Conservation (phyloP, 1,140 invertebrate species). For the Drosophila arawakana region DNA sequence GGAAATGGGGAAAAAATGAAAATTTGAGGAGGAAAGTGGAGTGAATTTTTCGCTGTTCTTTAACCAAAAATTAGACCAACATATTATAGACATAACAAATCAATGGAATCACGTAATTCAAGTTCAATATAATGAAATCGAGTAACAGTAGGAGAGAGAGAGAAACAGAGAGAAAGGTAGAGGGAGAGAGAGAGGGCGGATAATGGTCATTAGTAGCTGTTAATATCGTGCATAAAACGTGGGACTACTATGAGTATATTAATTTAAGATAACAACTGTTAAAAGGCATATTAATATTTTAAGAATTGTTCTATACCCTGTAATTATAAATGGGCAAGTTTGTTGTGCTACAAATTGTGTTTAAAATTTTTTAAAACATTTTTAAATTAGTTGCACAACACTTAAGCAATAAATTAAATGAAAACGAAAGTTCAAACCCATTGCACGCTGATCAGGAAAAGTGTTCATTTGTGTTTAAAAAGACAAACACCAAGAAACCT, state of each 20-base stretch:
- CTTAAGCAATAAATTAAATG: too few species aligned
- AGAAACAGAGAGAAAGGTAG: not conserved
- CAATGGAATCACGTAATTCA: constrained; percentile 6
- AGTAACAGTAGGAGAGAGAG: not conserved
- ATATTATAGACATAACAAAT: constrained; percentile 17
- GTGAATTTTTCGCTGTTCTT: not conserved
- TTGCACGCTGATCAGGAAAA: too few species aligned
- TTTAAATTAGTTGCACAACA: too few species aligned
- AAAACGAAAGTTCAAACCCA: too few species aligned
- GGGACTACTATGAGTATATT: not conserved
- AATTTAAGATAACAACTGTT: not conserved
- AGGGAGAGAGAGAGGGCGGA: not conserved
- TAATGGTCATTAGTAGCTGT: constrained; percentile 1
- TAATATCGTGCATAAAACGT: not conserved
- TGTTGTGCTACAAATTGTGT: too few species aligned
- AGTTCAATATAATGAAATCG: constrained; percentile 7
- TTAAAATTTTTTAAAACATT: too few species aligned
- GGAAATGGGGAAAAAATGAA: not conserved
- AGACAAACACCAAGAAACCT: too few species aligned
- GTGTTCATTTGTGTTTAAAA: too few species aligned
- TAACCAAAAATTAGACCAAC: constrained; percentile 1
- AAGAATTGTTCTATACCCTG: constrained; percentile 8
- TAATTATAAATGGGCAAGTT: not conserved
- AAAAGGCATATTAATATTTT: not conserved
- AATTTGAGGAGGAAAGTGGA: not conserved